A percentile compares a stretch with the other conserved stretches of the same genome.
Evolutionary conservation across 2,797 vertebrate species (phyloP).

Genomic region (Setipinna tenuifilis): DNA sequence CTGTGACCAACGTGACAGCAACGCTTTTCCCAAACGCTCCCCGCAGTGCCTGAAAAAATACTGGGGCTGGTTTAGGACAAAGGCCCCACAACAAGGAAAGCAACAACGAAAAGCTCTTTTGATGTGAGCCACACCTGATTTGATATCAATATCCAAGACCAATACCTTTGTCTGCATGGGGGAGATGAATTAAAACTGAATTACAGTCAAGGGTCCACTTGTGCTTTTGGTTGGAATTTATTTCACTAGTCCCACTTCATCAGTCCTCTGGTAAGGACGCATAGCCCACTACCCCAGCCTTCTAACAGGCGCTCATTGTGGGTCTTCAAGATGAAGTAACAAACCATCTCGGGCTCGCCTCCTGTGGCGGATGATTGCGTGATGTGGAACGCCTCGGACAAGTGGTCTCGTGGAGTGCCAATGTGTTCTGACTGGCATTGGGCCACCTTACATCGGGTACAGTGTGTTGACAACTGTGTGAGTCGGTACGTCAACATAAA

Average conservation of each 20-base stretch:
- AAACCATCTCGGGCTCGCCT: conserved; percentile 40
- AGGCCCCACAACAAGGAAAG: conserved; percentile 13
- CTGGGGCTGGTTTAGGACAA: conserved; percentile 41
- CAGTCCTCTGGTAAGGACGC: conserved; percentile 13
- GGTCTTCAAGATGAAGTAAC: conserved; percentile 43
- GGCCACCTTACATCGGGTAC: neutral
- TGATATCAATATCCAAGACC: neutral
- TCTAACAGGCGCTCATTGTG: conserved; percentile 47
- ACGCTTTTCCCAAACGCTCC: conserved; percentile 15
- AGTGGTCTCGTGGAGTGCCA: conserved; percentile 18
- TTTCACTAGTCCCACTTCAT: neutral
- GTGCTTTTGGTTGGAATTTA: neutral
- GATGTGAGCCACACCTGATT: neutral
- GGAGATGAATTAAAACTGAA: neutral
- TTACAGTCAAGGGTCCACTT: neutral
- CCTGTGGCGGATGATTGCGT: conserved; percentile 33
- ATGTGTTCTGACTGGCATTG: conserved; percentile 2
- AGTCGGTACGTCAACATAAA: neutral
- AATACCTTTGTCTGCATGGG: neutral
- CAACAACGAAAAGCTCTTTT: neutral
- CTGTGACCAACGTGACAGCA: conserved; percentile 58
- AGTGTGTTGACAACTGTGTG: neutral
- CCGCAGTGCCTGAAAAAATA: conserved; percentile 60
- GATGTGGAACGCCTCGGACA: neutral
- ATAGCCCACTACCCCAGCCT: neutral